Conservation (phyloP, 2,888 invertebrate species). For the Chironomus tentans region DNA sequence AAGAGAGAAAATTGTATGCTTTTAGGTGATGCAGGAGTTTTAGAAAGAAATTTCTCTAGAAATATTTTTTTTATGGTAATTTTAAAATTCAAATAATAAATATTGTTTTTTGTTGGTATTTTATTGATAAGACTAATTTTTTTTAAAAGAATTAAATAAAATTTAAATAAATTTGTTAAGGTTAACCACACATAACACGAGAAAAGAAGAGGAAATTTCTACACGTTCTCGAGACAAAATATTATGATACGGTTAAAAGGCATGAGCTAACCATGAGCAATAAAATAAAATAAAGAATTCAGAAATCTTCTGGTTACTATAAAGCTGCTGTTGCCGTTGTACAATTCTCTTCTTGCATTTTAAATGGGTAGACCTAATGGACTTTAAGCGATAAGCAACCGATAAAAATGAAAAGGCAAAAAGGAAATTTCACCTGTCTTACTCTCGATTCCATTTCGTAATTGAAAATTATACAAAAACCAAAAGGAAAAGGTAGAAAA, state of each 20-base stretch:
- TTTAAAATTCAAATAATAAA: too few relatives aligned
- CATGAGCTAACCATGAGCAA: not conserved
- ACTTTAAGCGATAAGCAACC: constrained; percentile 19
- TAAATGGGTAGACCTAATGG: constrained; percentile 26
- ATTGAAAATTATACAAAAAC: not conserved
- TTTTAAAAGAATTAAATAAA: not conserved
- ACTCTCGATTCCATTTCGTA: not conserved
- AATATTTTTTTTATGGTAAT: not conserved
- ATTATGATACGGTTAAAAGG: not conserved
- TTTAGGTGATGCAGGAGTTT: not conserved
- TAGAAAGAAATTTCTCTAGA: not conserved
- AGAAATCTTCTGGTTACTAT: too few relatives aligned
- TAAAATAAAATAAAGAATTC: not conserved
- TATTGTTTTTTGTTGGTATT: too few relatives aligned
- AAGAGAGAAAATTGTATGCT: constrained; percentile 4
- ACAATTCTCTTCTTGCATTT: constrained; percentile 1
- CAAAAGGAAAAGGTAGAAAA: not conserved
- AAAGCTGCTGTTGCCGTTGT: too few relatives aligned
- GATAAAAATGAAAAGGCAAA: constrained; percentile 1
- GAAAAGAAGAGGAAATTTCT: too few relatives aligned
- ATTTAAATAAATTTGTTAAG: not conserved
- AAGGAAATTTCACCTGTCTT: constrained; percentile 16
- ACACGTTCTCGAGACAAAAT: not conserved
- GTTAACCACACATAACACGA: not conserved
- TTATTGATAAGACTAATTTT: not conserved